These are phyloP conservation scores for Phytoseiulus persimilis DNA, from an alignment of 2,888 invertebrate species.

Conservation along the genomic window DNA sequence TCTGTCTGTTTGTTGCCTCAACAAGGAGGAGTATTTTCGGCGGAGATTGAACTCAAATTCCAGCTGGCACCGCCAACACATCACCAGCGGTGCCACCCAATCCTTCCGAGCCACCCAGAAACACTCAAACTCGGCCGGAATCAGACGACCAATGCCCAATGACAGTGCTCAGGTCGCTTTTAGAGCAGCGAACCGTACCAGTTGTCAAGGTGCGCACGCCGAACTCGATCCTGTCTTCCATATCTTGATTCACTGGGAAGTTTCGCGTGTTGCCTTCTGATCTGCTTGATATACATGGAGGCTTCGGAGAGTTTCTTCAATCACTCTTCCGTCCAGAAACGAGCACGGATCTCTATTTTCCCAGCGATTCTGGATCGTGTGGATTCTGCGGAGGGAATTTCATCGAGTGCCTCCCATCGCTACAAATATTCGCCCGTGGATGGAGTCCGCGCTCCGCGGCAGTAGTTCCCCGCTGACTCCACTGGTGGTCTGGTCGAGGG, in stretches of 20 bases:
- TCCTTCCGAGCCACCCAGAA: not conserved
- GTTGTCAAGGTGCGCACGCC: too few species aligned
- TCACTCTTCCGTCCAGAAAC: too few species aligned
- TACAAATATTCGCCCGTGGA: too few species aligned
- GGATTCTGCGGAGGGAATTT: too few species aligned
- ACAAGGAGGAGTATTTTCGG: not conserved
- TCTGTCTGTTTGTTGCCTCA: not conserved
- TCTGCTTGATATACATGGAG: too few species aligned
- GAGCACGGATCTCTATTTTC: too few species aligned
- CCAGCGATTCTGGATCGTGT: too few species aligned
- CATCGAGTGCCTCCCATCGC: too few species aligned
- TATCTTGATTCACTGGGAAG: not conserved
- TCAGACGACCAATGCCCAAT: not conserved
- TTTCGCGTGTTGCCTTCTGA: too few species aligned
- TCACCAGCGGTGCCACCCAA: not conserved
- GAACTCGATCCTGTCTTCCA: not conserved
- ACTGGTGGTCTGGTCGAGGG: not conserved
- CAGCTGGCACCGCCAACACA: not conserved
- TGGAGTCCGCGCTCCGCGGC: not conserved
- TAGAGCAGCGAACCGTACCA: not conserved
- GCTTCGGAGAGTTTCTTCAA: too few species aligned
- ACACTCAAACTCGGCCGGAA: not conserved
- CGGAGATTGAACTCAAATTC: not conserved
- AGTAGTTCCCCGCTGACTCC: not conserved
- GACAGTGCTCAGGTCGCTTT: not conserved